These are phyloP conservation scores for Exephanes ischioxanthus DNA, from an alignment of 2,888 invertebrate genomes.

Conservation along the genomic window DNA sequence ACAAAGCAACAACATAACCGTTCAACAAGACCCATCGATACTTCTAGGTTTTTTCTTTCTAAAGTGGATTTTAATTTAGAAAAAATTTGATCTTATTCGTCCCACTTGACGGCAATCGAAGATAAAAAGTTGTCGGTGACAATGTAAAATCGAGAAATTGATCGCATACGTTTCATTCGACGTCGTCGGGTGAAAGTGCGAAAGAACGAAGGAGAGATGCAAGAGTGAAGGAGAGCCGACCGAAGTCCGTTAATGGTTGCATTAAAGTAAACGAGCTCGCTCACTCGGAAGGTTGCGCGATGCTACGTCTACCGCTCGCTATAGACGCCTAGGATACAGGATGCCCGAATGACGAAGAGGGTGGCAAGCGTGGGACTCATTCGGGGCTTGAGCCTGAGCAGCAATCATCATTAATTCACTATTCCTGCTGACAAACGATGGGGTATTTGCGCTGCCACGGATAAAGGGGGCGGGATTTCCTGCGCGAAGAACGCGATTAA, in stretches of 20 bases:
- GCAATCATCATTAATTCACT: constrained; percentile 83
- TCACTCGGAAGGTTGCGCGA: constrained; percentile 52
- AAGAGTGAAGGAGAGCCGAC: constrained; percentile 43
- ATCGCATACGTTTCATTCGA: not conserved
- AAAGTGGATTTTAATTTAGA: not conserved
- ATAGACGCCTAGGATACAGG: constrained; percentile 31
- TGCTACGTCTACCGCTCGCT: constrained; percentile 29
- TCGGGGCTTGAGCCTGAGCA: constrained; percentile 76
- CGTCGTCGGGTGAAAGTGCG: constrained; percentile 15
- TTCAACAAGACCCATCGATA: no score
- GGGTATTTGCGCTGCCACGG: constrained; percentile 80
- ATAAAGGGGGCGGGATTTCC: constrained; percentile 81
- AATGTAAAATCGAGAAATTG: constrained; percentile 1
- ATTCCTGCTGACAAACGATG: constrained; percentile 82
- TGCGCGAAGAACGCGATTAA: constrained; percentile 82
- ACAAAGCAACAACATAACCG: no score
- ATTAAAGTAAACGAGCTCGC: constrained; percentile 81
- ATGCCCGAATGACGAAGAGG: constrained; percentile 70
- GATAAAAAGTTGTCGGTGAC: not conserved
- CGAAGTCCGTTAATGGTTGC: constrained; percentile 77
- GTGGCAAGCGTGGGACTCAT: constrained; percentile 74
- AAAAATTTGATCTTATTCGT: not conserved
- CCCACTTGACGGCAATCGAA: not conserved
- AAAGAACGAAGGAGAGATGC: constrained; percentile 40
- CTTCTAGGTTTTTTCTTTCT: no score